These are phyloP conservation scores for Eledona agricola DNA, from an alignment of 2,888 invertebrate genomes.

Conservation along the genomic window DNA sequence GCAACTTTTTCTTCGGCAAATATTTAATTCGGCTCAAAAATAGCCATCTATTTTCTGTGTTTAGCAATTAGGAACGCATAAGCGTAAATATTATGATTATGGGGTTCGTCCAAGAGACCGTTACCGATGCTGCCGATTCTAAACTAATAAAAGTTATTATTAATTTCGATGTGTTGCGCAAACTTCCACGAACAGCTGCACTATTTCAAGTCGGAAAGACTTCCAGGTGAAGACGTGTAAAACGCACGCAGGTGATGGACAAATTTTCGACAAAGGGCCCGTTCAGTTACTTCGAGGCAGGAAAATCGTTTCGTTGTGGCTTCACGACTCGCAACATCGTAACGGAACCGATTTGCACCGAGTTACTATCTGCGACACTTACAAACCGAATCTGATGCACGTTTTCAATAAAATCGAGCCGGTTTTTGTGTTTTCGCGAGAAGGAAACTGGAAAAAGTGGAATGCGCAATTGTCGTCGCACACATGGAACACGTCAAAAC, in stretches of 20 bases:
- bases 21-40: slow-evolving; percentile 3
- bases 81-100: slow-evolving; percentile 11
- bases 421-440: slow-evolving; percentile 9
- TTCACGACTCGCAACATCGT: too few relatives aligned
- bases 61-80: slow-evolving; percentile 1
- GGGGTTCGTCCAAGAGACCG: slow-evolving; percentile 1
- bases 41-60: too few relatives aligned
- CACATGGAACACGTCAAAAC: slow-evolving; percentile 11
- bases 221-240: slow-evolving; percentile 1
- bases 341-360: too few relatives aligned
- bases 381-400: too few relatives aligned
- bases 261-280: too few relatives aligned
- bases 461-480: slow-evolving; percentile 15
- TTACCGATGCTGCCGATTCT: background rate
- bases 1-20: too few relatives aligned
- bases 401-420: too few relatives aligned
- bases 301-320: too few relatives aligned
- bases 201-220: too few relatives aligned
- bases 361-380: too few relatives aligned
- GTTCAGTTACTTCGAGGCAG: too few relatives aligned
- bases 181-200: too few relatives aligned
- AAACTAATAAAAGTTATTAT: slow-evolving; percentile 4
- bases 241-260: background rate
- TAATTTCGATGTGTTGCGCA: background rate
- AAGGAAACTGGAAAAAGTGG: slow-evolving; percentile 21